Evolutionary conservation across 2,888 invertebrate genomes (phyloP), one percentile per base, ranked within the genome.

Genomic region (Hirtodrosophila duncani): DNA sequence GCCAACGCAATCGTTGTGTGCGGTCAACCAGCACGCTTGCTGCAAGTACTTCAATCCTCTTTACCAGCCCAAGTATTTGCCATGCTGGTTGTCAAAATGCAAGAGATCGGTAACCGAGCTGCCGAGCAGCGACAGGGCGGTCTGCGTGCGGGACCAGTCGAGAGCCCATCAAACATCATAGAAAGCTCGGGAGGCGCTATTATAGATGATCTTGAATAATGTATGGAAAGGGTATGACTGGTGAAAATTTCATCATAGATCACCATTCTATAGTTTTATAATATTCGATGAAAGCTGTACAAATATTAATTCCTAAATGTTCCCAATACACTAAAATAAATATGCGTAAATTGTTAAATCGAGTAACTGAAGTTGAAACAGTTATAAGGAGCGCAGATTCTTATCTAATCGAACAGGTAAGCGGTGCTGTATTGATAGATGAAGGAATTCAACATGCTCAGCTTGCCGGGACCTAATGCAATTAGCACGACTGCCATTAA

Each of bases 1-100:
- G 95, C 96, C 29, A 97, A 97, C 87, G 99, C 99, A 5, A 95
- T 99, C n/a, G 94, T 97, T 2, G 95, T 99, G 16, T 99, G 99
- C 85, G 98, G 97, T 7, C 97, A 99, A 65, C 87, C 87, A 16
- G 84, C 86, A 33, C 83, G 86, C 39, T 65, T 87, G 8, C 63
- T 87, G 38, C 86, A 86, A 77, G 85, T 86, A 56, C 90, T 99
- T 43, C 96, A 98, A 88, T 96, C 97, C 88, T 97, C 98, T 21
- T 90, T 99, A 87, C 98, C 99, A 46, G 95, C 97, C 11, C 94
- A 95, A 82, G 95, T 98, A 86, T 99, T 98, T 91, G 93, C 94
- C 80, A 89, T 96, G 81, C 90, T 98, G 16, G 89, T 97, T 62
- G 92, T 95, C 87, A 92, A 93, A 75, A 87, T 87, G 87, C 85